Conservation (phyloP, 2,797 vertebrate species). For the Centroberyx gerrardi region DNA sequence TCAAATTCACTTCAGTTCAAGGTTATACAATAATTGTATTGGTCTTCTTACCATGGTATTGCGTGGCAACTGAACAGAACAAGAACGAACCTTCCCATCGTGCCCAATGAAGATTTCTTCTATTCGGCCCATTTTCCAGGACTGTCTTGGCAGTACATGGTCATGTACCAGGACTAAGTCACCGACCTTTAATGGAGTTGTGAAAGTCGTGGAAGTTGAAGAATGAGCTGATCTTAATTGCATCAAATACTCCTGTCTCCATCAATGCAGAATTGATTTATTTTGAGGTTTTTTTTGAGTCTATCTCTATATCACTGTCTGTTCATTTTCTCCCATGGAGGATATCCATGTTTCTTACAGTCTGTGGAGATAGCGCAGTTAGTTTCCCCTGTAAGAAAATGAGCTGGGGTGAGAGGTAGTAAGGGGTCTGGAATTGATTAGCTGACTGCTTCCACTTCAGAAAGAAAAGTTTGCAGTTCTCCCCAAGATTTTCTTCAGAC, state of each 20-base stretch:
- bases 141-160: no score
- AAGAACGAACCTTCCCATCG: no score
- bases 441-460: not conserved
- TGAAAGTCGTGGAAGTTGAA: no score
- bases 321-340: not conserved
- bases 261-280: not conserved
- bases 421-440: not conserved
- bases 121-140: no score
- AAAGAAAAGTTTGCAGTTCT: not conserved
- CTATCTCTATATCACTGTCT: not conserved
- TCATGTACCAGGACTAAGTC: no score
- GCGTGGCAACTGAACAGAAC: no score
- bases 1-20: no score
- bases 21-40: no score
- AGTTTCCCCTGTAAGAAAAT: not conserved
- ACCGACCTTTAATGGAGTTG: no score
- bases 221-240: not conserved
- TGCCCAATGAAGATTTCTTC: no score
- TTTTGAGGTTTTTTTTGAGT: no score
- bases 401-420: not conserved
- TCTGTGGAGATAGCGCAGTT: not conserved
- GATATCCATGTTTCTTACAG: not conserved
- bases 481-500: not conserved
- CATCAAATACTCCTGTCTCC: not conserved
- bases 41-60: no score